Evolutionary conservation across 2,113 vertebrate species (phyloP), one percentile per base, ranked within the genome.

Genomic region (Pygoscelis antarcticus): DNA sequence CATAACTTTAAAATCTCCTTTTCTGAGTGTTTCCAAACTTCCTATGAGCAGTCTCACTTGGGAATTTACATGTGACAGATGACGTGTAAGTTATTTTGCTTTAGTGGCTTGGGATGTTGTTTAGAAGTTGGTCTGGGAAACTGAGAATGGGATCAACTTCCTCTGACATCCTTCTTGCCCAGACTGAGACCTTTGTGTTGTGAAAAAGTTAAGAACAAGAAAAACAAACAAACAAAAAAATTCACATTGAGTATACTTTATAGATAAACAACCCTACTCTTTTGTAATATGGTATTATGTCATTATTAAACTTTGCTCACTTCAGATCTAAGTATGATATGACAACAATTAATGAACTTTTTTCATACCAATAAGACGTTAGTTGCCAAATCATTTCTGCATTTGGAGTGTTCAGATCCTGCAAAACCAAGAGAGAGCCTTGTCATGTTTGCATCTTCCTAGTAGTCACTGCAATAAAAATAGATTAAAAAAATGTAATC

Each of bases 301-400:
- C 10, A 51, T 77, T 87, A 87, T 61, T 83, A 54, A 70, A 30
- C 23, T 77, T 80, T 1, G 2, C 16, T 70, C 36, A 26, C 46
- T 84, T 76, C 64, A 88, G n/a, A 17, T 51, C 21, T 46, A 49
- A 86, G 16, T 36, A 62, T 8, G 11, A 29, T 47, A 82, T 6
- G 74, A 74, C 5, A 69, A 23, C 66, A 49, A 40, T 21, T 65
- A 4, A 34, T 40, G 0, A 79, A 19, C 3, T 49, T 32, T 75
- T 87, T 82, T 83, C 91, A 94, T 96, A 98, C 95, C 96, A 17
- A 3, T 42, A 71, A 79, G 57, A 52, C 46, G 8, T 47, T 69
- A 49, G 36, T 46, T 68, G 83, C 78, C 58, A 51, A 84, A 92
- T 93, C 93, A 93, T 95, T 80, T 88, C 72, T 77, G 42, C 38